phyloP scores from a whole-genome alignment of 2,113 vertebrate genomes.

The Raja brachyura region DNA sequence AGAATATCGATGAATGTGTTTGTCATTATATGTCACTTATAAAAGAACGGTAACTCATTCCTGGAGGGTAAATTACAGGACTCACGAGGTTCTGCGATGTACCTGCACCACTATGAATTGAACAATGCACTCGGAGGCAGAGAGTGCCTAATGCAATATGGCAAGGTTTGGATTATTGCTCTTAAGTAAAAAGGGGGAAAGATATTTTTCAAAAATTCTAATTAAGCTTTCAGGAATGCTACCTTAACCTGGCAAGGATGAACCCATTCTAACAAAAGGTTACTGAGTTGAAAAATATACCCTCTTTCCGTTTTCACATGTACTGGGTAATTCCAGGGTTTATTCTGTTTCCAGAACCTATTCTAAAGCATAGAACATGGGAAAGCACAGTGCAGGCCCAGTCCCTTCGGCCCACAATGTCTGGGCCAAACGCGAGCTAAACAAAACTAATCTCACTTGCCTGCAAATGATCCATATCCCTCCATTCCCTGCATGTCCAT shows the following conservation, averaged over 20 bases:
- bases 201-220: neutral
- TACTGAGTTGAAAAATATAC: neutral
- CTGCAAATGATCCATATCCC: too few species aligned
- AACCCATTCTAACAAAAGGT: neutral
- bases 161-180: neutral
- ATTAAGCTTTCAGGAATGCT: neutral
- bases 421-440: too few species aligned
- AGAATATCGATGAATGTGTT: too few species aligned
- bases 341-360: neutral
- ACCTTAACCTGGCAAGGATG: neutral
- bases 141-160: neutral
- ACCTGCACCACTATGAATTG: neutral
- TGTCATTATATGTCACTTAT: too few species aligned
- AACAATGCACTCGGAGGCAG: neutral
- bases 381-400: too few species aligned
- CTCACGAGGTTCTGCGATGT: neutral
- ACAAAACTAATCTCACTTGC: too few species aligned
- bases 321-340: neutral
- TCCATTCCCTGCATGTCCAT: too few species aligned
- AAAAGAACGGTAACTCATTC: too few species aligned
- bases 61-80: too few species aligned
- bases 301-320: too few species aligned
- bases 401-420: too few species aligned
- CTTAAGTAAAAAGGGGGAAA: neutral
- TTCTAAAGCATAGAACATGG: neutral